Conservation (phyloP, 2,888 invertebrate genomes). For the Trachelus iudaicus region DNA sequence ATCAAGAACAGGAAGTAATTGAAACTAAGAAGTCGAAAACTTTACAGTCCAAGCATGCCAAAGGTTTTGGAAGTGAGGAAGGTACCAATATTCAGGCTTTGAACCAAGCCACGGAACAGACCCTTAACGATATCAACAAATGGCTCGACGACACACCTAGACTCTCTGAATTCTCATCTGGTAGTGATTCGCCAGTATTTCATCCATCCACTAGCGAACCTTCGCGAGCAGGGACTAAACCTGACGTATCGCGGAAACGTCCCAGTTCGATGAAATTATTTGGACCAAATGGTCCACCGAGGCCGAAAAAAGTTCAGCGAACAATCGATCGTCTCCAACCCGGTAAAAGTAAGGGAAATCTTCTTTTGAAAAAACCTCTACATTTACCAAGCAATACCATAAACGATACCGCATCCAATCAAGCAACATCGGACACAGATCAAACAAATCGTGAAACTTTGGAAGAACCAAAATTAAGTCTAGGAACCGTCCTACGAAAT, state of each 20-base stretch:
- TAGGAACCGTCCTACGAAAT: slow-evolving; percentile 80
- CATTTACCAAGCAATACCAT: slow-evolving; percentile 69
- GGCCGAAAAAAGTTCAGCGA: slow-evolving; percentile 76
- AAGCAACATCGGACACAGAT: slow-evolving; percentile 71
- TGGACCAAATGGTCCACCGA: slow-evolving; percentile 52
- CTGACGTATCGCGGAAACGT: slow-evolving; percentile 36
- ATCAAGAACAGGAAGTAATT: background rate
- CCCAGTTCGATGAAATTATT: slow-evolving; percentile 54
- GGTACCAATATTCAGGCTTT: slow-evolving; percentile 74
- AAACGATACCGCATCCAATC: slow-evolving; percentile 65
- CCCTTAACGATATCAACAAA: slow-evolving; percentile 80
- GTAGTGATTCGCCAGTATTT: slow-evolving; percentile 76
- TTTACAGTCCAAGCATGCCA: slow-evolving; percentile 47
- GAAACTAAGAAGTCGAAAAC: slow-evolving; percentile 44
- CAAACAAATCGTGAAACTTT: slow-evolving; percentile 66
- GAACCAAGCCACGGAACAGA: slow-evolving; percentile 80
- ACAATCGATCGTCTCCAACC: slow-evolving; percentile 87
- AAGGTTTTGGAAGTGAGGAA: slow-evolving; percentile 54
- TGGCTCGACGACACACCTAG: slow-evolving; percentile 89
- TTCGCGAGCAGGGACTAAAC: slow-evolving; percentile 72
- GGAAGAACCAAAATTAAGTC: slow-evolving; percentile 80
- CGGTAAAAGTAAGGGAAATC: slow-evolving; percentile 88
- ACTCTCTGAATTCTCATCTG: slow-evolving; percentile 80
- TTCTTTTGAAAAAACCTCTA: slow-evolving; percentile 75
- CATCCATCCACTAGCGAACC: slow-evolving; percentile 63